Conservation (phyloP, 2,113 vertebrate species). For the Peromyscus californicus region DNA sequence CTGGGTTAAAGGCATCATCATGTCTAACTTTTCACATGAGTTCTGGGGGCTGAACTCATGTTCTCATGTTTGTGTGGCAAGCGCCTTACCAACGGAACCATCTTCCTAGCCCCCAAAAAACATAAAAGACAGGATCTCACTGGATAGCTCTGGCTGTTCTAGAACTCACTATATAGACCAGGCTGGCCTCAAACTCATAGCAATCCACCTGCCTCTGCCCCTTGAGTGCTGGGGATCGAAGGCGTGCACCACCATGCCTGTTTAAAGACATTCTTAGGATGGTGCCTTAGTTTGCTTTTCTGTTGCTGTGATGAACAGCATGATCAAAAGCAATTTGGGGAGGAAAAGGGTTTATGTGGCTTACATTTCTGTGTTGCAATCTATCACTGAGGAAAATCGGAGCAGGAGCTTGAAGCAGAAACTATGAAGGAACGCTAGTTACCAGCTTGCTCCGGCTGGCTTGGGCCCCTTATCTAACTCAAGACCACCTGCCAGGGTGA, state of each 20-base stretch:
- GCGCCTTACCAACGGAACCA: not conserved
- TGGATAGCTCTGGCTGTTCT: not conserved
- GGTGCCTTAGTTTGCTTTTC: not conserved
- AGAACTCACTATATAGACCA: not conserved
- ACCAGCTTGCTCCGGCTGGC: not conserved
- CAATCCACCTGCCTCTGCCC: not conserved
- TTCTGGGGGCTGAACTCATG: not conserved
- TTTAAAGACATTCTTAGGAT: not conserved
- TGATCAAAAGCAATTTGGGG: not conserved
- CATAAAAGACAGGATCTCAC: not conserved
- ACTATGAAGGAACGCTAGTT: not conserved
- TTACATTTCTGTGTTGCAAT: not conserved
- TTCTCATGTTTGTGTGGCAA: not conserved
- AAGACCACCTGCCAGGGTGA: not conserved
- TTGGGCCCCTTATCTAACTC: not conserved
- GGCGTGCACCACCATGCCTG: too few relatives aligned
- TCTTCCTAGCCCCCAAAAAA: not conserved
- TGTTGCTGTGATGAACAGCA: not conserved
- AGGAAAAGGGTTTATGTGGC: not conserved
- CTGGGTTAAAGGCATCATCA: not conserved
- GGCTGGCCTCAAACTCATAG: not conserved
- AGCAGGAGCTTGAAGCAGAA: not conserved
- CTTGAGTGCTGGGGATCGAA: not conserved
- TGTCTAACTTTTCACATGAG: not conserved
- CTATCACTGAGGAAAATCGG: not conserved